Evolutionary conservation across 1,140 invertebrate genomes (phyloP), one percentile per base, ranked within the genome.

Genomic region (Heliothis subflexa): DNA sequence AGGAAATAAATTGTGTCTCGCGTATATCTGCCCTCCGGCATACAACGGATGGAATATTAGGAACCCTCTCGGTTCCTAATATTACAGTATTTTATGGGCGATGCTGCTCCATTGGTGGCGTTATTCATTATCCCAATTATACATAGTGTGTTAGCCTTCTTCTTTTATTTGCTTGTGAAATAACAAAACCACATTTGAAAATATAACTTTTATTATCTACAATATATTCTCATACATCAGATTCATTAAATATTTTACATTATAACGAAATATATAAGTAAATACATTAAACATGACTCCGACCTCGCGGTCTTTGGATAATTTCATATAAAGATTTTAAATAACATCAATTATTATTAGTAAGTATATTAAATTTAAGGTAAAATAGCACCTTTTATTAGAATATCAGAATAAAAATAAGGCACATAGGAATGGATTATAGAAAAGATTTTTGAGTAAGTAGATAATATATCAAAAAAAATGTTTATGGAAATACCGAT

Each of bases 201-300:
- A 90, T 89, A 90, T 80, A 85, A 83, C 76, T 86, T 93, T 92
- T 92, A 84, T 85, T 92, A 93, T 92, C 90, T 93, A 93, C 91
- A 93, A 88, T 91, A 91, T 86, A 86, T 87, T 85, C 81, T 88
- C 82, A 85, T 88, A 91, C 86, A 89, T 89, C 78, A 82, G 72
- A 64, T 73, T 85, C 61, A 45, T 68, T 88, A 90, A 91, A 90
- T 91, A 91, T 91, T 86, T 92, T 90, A 91, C 86, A 91, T 87
- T 84, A 89, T 81, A 91, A 90, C 85, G 81, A 86, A 85, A 87
- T 87, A 90, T 83, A 76, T 86, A 80, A 79, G 76, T 82, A 87
- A 75, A 73, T 81, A 81, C 79, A 91, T 87, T 88, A 87, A 89
- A 88, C 87, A 91, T 93, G 91, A 93, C 91, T 93, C 86, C 87